A percentile compares a stretch with the other conserved stretches of the same genome.
phyloP scores from a whole-genome alignment of 1,140 invertebrate genomes.

The Cyclargus thomasi region DNA sequence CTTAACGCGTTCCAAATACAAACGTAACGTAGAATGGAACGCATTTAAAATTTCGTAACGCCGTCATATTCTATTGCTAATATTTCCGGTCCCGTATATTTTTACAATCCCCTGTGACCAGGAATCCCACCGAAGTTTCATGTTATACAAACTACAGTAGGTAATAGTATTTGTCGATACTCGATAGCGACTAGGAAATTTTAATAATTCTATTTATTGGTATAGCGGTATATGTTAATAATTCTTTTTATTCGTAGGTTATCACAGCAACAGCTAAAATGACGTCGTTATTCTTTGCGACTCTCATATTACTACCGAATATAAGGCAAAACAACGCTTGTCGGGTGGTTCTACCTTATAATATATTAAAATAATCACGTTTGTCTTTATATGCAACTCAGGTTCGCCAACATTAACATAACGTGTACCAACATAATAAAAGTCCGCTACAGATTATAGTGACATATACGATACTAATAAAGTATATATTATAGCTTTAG shows the following conservation, averaged over 20 bases:
- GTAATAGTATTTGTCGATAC: too few relatives aligned
- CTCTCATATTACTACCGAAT: too few relatives aligned
- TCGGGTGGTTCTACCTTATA: not conserved
- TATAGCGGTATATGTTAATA: too few relatives aligned
- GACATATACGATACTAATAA: not conserved
- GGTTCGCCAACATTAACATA: slow-evolving; percentile 6
- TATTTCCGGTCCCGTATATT: not conserved
- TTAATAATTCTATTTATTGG: too few relatives aligned
- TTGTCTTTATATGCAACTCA: not conserved
- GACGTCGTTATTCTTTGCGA: too few relatives aligned
- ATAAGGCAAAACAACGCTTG: too few relatives aligned
- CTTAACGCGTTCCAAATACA: not conserved
- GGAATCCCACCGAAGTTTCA: too few relatives aligned
- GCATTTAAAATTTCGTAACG: not conserved
- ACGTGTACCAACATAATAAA: slow-evolving; percentile 4
- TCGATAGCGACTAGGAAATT: too few relatives aligned
- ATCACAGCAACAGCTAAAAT: too few relatives aligned
- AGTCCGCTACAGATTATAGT: not conserved
- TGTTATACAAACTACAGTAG: too few relatives aligned
- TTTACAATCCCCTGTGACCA: not conserved
- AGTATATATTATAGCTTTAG: not conserved
- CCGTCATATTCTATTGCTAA: not conserved
- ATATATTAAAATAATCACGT: not conserved
- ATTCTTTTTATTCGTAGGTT: too few relatives aligned
- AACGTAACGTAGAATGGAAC: not conserved